These are phyloP conservation scores for Cephalopterus ornatus DNA, from an alignment of 2,113 vertebrate species.

Conservation along the genomic window DNA sequence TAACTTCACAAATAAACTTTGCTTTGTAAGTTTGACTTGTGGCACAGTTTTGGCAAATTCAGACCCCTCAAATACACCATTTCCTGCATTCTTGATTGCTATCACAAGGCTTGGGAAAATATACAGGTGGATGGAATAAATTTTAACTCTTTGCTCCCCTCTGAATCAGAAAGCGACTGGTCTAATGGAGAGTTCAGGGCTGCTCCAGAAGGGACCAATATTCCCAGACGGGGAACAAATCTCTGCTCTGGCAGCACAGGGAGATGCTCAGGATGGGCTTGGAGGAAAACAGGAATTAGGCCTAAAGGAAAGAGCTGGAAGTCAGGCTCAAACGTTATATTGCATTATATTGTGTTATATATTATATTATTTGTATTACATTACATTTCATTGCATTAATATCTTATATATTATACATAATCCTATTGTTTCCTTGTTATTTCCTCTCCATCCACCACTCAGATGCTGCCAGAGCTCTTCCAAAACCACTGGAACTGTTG, in stretches of 20 bases:
- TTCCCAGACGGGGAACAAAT: fast-evolving
- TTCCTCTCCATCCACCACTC: not conserved
- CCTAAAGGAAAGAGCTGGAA: not conserved
- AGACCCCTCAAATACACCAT: not conserved
- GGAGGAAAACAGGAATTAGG: not conserved
- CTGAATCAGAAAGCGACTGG: fast-evolving
- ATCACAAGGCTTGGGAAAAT: conserved; percentile 6
- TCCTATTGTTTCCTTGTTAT: not conserved
- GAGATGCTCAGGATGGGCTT: not conserved
- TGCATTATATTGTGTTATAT: not conserved
- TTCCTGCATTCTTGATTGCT: conserved; percentile 28
- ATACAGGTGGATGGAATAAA: conserved; percentile 22
- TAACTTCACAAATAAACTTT: conserved; percentile 47
- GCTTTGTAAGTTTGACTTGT: not conserved
- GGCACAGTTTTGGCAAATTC: conserved; percentile 4
- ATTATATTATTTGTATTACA: not conserved
- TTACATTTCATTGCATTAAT: not conserved
- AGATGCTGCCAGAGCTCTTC: not conserved
- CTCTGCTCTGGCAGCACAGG: fast-evolving
- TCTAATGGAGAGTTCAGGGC: not conserved
- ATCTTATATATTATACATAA: not conserved
- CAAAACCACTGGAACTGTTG: not conserved
- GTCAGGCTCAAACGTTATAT: not conserved
- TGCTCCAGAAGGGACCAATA: fast-evolving
- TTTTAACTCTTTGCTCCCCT: not conserved